A percentile compares a stretch with the other conserved stretches of the same genome.
phyloP scores from a whole-genome alignment of 2,888 invertebrate genomes.

The Phytoseiulus persimilis region DNA sequence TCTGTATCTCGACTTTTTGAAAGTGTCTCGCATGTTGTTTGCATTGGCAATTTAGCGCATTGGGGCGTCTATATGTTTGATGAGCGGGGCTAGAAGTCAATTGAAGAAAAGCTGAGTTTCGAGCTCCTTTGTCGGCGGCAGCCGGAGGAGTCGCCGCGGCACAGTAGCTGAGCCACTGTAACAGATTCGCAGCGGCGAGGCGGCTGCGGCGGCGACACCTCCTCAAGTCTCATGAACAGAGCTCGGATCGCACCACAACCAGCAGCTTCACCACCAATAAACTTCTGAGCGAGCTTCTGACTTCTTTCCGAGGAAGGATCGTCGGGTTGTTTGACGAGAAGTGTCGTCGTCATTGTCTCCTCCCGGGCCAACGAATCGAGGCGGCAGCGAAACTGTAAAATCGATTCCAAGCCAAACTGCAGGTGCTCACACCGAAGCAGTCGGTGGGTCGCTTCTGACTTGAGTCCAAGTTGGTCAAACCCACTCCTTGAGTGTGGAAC shows the following conservation, averaged over 20 bases:
- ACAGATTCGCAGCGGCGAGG: background rate
- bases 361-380: background rate
- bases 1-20: background rate
- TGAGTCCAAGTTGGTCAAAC: background rate
- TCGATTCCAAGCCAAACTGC: background rate
- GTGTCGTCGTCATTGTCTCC: background rate
- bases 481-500: background rate
- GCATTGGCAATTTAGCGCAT: slow-evolving; percentile 35
- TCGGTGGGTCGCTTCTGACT: background rate
- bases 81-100: background rate
- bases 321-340: background rate
- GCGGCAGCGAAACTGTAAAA: background rate
- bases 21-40: slow-evolving; percentile 19
- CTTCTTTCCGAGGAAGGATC: background rate
- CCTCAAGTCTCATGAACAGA: background rate
- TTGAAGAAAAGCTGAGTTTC: background rate
- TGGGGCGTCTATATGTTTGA: slow-evolving; percentile 10
- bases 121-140: background rate
- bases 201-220: background rate
- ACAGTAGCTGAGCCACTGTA: background rate
- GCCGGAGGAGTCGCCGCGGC: background rate
- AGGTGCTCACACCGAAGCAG: background rate
- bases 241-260: background rate
- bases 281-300: background rate
- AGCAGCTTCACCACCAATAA: background rate